Evolutionary conservation across 2,888 invertebrate genomes (phyloP), one percentile per base, ranked within the genome.

Genomic region (Lasioglossum leucozonium): DNA sequence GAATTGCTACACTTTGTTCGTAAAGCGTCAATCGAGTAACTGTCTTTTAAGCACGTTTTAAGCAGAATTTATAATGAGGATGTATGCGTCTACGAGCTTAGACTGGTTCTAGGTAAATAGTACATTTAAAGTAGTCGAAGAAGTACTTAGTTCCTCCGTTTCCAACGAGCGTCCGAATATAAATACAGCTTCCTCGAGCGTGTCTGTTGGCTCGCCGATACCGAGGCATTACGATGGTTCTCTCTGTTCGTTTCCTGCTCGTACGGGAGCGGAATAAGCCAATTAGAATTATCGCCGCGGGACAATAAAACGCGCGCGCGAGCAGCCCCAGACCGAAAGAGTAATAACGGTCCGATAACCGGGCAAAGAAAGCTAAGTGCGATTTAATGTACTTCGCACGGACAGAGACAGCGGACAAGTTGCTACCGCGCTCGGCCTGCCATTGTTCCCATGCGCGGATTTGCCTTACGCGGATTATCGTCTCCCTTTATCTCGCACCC

Each of bases 341-440:
- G 87, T 77, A 84, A 77, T 81, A 75, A 71, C 75, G 37, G 18
- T 26, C n/a, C 62, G 87, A 81, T 79, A 84, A 81, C 58, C 71
- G 42, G 44, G 78, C 72, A 58, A 84, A 67, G 78, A 77, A 71
- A 67, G 78, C 81, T 87, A 84, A 87, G 84, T 84, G 86, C 86
- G 76, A 73, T 87, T 84, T 87, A 87, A 87, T 87, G 84, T 79
- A 84, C 72, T 73, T 77, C 42, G 69, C 75, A 69, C 72, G 79
- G 34, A 18, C n/a, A 11, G 16, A 42, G 62, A 78, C 74, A 74
- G 75, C 73, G 51, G 72, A 81, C 86, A 69, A 79, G 58, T 72
- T 74, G 73, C 79, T 74, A 83, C 78, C 73, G 58, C 37, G 26
- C 26, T 16, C 22, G 44, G 44, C 65, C 65, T 40, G 62, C 58